Base-by-base conservation (phyloP, 2,888 invertebrate species). In the Lysandra coridon region DNA sequence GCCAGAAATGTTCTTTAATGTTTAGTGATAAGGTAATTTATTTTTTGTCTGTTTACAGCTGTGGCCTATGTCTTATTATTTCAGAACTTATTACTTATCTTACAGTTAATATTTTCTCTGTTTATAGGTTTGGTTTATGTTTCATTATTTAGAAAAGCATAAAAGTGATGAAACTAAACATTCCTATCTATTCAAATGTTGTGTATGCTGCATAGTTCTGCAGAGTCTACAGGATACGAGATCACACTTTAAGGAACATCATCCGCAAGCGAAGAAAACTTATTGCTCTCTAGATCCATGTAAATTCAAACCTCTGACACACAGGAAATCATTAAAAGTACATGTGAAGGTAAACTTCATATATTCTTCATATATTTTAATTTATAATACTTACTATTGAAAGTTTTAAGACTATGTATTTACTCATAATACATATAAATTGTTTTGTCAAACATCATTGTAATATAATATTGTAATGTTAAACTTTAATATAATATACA, bases 1-100 rank as follows among this genome's bases (percentile, higher is more conserved):
- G 95, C 83, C 88, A 88, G 14, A 82, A 81, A 53, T 95, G 95
- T 81, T 86, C 85, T 79, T 88, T 90, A 82, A 83, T 89, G 4
- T 94, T 91, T 82, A 92, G 95, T 85, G 95, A 95, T 83, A 95
- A 95, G 92, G 95, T 95, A 85, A 73, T 74, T 17, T 3, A 77
- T 81, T 78, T 49, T 49, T 23, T 17, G 12, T 49, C 44, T 44
- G 44, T 10, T 44, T 3, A 49, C 49, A 49, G 10, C 49, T 10
- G 49, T 49, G 2, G 49, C 2, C 10, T 44, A 1, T 40, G 40
- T 40, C 7, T 44, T 23, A 7, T 37, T 44, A 44, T 44, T 44
- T 44, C 44, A 44, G 44, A 44, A 60, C 79, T 30, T 62, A 23
- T 23, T 23, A 23, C 23, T 23, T 79, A 33, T 74, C 75, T 74